Conservation (phyloP, 1,140 invertebrate genomes). For the Lordiphosa stackelbergi region DNA sequence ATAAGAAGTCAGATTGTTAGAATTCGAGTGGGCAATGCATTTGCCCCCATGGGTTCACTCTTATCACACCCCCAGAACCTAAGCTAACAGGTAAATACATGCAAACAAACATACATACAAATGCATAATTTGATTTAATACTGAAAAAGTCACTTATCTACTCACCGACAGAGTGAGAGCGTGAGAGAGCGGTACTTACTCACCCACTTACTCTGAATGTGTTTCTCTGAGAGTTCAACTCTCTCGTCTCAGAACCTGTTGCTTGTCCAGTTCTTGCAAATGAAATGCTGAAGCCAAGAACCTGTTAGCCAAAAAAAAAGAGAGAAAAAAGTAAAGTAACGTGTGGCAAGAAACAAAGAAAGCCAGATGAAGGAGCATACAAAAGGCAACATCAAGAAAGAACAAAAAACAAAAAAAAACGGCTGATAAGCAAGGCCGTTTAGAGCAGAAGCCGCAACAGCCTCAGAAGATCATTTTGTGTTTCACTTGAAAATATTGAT, state of each 20-base stretch:
- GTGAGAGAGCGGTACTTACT: slow-evolving; percentile 4
- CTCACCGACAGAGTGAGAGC: background rate
- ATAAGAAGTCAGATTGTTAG: too few relatives aligned
- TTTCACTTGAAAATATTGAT: slow-evolving; percentile 69
- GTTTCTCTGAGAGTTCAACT: slow-evolving; percentile 14
- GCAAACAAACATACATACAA: too few relatives aligned
- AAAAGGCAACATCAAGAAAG: slow-evolving; percentile 54
- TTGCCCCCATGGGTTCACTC: background rate
- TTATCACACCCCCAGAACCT: slow-evolving; percentile 2
- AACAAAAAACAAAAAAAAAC: slow-evolving; percentile 53
- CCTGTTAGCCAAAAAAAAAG: slow-evolving; percentile 63
- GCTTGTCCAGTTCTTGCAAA: slow-evolving; percentile 58
- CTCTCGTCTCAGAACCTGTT: slow-evolving; percentile 58
- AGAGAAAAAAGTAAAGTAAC: slow-evolving; percentile 34
- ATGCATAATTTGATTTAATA: slow-evolving; percentile 43
- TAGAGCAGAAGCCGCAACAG: background rate
- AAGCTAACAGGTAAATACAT: slow-evolving; percentile 48
- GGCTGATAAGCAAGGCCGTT: slow-evolving; percentile 70
- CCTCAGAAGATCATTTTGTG: slow-evolving; percentile 23
- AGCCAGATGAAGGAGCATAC: slow-evolving; percentile 33
- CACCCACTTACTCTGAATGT: slow-evolving; percentile 5
- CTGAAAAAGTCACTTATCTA: slow-evolving; percentile 6
- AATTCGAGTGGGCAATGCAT: too few relatives aligned
- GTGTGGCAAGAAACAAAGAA: slow-evolving; percentile 44
- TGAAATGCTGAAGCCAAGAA: slow-evolving; percentile 48